These are phyloP conservation scores for Nestor notabilis DNA, from an alignment of 2,113 vertebrate genomes.

Conservation along the genomic window DNA sequence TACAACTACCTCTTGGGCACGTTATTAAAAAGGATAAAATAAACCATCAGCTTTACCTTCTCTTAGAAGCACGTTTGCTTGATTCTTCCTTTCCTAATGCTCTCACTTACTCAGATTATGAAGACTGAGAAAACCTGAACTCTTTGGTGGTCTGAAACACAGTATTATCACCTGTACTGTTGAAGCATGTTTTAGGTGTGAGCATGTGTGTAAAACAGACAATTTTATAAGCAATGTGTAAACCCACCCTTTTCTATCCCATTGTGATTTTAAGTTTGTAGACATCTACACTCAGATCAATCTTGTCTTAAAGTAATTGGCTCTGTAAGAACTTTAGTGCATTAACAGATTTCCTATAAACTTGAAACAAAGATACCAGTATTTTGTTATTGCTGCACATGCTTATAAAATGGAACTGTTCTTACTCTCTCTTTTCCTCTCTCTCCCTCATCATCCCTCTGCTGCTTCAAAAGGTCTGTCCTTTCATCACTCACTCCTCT, in stretches of 20 bases:
- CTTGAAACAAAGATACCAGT: background rate
- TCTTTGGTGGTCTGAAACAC: background rate
- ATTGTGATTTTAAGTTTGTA: background rate
- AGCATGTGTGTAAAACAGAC: background rate
- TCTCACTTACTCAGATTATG: background rate
- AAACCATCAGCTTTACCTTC: background rate
- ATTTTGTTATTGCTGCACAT: background rate
- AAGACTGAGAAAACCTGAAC: background rate
- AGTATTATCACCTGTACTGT: background rate
- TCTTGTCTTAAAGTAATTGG: background rate
- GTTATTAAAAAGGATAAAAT: background rate
- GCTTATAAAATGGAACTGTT: background rate
- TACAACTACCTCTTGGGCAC: background rate
- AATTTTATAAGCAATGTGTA: background rate
- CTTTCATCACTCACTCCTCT: background rate
- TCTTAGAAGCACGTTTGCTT: background rate
- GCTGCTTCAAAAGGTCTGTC: background rate
- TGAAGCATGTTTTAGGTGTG: background rate
- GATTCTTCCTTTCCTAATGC: background rate
- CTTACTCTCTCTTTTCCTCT: background rate
- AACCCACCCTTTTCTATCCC: background rate
- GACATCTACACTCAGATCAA: background rate
- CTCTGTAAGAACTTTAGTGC: background rate
- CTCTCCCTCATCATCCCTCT: slow-evolving; percentile 22
- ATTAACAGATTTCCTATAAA: background rate